These are phyloP conservation scores for Bergia puertoricense DNA, from an alignment of 92 coral and sea anemone species.

Conservation along the genomic window DNA sequence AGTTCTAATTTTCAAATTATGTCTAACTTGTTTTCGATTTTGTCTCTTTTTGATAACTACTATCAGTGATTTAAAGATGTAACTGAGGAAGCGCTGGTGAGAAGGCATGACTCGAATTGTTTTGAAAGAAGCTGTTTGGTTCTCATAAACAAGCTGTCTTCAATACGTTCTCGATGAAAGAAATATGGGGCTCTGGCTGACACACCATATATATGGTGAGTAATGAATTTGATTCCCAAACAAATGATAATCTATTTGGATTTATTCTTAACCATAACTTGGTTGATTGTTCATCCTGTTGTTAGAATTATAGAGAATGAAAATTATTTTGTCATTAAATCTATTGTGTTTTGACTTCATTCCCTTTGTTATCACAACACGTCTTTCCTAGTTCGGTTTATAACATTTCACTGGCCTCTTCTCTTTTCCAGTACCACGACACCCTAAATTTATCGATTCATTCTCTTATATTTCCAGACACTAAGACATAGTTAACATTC, in stretches of 20 bases:
- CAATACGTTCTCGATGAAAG: background rate
- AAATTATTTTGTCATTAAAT: too few species aligned
- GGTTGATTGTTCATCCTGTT: background rate
- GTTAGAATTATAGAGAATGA: background rate
- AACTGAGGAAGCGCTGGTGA: background rate
- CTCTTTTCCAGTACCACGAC: background rate
- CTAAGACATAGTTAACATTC: background rate
- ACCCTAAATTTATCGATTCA: background rate
- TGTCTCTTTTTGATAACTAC: background rate
- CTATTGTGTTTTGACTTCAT: background rate
- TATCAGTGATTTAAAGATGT: background rate
- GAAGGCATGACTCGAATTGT: background rate
- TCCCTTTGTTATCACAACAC: background rate
- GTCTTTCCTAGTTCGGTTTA: background rate
- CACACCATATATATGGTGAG: slow-evolving; percentile 5
- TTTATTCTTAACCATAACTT: background rate
- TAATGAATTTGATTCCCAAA: background rate
- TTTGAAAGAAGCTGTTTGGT: slow-evolving; percentile 30
- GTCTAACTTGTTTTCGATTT: background rate
- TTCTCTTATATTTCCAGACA: background rate
- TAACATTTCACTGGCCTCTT: background rate
- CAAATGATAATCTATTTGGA: background rate
- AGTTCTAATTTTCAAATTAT: background rate
- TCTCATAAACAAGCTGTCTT: slow-evolving; percentile 2
- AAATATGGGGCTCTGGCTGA: background rate